phyloP scores from a whole-genome alignment of 2,888 invertebrate genomes.

The Pecten maximus region DNA sequence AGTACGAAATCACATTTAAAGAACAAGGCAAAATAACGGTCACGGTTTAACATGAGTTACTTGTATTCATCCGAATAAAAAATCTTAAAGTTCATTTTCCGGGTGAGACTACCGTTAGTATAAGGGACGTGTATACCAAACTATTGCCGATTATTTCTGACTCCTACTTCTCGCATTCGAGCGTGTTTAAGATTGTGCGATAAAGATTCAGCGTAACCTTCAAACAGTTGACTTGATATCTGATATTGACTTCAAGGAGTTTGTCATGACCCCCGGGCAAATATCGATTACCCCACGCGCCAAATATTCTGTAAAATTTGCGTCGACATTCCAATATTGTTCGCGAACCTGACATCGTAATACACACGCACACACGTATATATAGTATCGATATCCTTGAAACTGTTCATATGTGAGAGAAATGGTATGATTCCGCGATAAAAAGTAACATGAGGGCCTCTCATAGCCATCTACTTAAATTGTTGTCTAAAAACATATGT shows the following conservation, averaged over 20 bases:
- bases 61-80: conserved; percentile 8
- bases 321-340: neutral
- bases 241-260: conserved; percentile 20
- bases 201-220: neutral
- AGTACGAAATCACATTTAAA: neutral
- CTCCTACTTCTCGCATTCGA: neutral
- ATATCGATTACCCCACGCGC: conserved; percentile 24
- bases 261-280: neutral
- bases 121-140: neutral
- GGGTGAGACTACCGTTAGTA: neutral
- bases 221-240: neutral
- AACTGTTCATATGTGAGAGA: neutral
- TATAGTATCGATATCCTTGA: neutral
- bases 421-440: neutral
- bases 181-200: neutral
- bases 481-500: no score
- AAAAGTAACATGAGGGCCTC: neutral
- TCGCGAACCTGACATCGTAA: neutral
- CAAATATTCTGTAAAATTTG: neutral
- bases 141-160: neutral
- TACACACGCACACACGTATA: neutral
- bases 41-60: neutral
- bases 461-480: no score
- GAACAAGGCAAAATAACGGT: neutral
- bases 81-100: conserved; percentile 20